Percentiles rank a stretch among this genome's conserved stretches.
Evolutionary conservation across 2,888 invertebrate species (phyloP).

Genomic region (Leptogaster cylindrica): DNA sequence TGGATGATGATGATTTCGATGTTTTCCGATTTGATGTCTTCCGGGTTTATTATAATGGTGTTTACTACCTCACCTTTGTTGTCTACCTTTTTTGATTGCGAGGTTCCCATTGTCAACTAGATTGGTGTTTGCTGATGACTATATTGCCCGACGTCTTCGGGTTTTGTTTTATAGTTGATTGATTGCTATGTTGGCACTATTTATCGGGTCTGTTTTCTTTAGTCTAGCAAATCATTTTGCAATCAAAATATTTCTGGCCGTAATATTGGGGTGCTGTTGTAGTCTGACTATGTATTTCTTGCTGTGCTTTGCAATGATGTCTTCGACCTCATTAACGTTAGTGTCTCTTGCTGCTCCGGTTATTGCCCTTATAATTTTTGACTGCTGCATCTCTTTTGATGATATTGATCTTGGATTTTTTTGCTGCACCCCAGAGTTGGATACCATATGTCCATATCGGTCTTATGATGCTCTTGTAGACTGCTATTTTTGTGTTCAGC

Average conservation of each 20-base stretch:
- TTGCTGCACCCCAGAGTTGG: neutral
- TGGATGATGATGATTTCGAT: neutral
- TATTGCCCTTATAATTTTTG: neutral
- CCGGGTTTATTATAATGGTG: neutral
- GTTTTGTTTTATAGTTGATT: neutral
- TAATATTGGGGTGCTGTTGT: neutral
- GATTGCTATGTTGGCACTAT: neutral
- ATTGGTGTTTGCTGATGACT: neutral
- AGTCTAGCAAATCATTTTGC: neutral
- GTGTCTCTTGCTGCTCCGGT: too few relatives aligned
- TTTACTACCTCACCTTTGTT: neutral
- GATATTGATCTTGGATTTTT: neutral
- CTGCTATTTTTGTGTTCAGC: neutral
- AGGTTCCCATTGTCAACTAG: neutral
- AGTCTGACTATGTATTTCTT: neutral
- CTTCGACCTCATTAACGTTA: too few relatives aligned
- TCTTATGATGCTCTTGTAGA: neutral
- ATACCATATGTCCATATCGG: neutral
- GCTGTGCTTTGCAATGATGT: neutral
- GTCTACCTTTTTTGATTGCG: neutral
- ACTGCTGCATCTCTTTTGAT: neutral
- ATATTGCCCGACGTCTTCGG: neutral
- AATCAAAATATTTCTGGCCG: neutral
- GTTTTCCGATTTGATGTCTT: neutral
- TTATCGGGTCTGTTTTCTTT: neutral